Conservation (phyloP, 1,140 invertebrate species). For the Achatina immaculata region DNA sequence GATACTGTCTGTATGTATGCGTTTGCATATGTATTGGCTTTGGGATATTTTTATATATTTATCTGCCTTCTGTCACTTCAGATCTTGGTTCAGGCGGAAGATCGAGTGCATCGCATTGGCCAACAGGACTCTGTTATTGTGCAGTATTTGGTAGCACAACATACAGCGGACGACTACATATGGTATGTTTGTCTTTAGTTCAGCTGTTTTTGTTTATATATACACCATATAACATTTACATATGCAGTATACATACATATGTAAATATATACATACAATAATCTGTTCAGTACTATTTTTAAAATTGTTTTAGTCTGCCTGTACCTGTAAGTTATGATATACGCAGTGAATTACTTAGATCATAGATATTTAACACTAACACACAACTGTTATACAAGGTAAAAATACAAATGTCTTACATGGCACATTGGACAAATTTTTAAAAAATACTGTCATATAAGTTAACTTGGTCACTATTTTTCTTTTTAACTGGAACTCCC, state of each 20-base stretch:
- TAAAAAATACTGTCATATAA: no score
- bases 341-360: no score
- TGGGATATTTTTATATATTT: no score
- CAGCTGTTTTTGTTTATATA: background rate
- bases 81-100: slow-evolving; percentile 81
- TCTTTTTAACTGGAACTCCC: no score
- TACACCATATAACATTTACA: background rate
- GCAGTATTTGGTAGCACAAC: slow-evolving; percentile 86
- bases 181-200: slow-evolving; percentile 74
- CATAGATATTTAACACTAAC: no score
- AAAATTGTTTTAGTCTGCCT: background rate
- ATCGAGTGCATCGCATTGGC: slow-evolving; percentile 94
- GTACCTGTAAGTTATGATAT: background rate
- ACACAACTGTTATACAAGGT: no score
- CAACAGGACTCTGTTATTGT: slow-evolving; percentile 82
- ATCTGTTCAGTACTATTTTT: background rate
- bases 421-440: no score
- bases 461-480: no score
- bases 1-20: no score
- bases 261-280: background rate
- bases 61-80: slow-evolving; percentile 35
- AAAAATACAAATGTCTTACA: no score
- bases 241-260: background rate
- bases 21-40: no score
- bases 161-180: slow-evolving; percentile 91